Evolutionary conservation across 2,888 invertebrate genomes (phyloP).

Genomic region (Acleris holmiana): DNA sequence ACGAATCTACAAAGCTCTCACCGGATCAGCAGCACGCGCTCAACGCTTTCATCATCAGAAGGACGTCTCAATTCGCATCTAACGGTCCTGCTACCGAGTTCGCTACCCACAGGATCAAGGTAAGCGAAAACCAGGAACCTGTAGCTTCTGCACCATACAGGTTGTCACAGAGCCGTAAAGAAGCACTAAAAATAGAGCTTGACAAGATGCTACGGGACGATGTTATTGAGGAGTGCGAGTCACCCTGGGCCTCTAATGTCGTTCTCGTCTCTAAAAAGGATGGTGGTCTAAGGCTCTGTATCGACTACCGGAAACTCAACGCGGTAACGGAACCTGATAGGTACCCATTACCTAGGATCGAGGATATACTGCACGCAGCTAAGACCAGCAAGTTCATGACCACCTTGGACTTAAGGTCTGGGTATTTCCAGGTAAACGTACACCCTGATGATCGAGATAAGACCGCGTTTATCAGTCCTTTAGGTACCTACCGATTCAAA

Average conservation of each 20-base stretch:
- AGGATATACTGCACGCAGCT: conserved; percentile 31
- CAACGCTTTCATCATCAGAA: conserved; percentile 1
- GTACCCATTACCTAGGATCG: conserved; percentile 4
- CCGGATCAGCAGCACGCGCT: conserved; percentile 3
- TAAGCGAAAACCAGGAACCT: conserved; percentile 6
- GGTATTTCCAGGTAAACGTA: conserved; percentile 47
- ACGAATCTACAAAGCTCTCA: conserved; percentile 3
- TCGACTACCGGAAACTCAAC: conserved; percentile 11
- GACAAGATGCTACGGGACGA: background rate
- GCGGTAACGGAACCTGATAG: conserved; percentile 11
- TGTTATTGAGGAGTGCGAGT: conserved; percentile 17
- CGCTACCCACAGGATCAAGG: conserved; percentile 5
- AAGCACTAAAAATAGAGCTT: conserved; percentile 5
- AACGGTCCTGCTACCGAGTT: conserved; percentile 1
- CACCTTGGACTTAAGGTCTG: conserved; percentile 41
- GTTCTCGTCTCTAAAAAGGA: conserved; percentile 10
- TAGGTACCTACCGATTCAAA: conserved; percentile 42
- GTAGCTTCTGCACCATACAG: conserved; percentile 8
- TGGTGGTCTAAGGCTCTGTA: conserved; percentile 5
- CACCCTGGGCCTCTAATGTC: conserved; percentile 14
- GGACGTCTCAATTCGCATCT: conserved; percentile 2
- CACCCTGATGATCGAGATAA: no score
- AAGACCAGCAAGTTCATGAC: conserved; percentile 44
- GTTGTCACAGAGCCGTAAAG: background rate
- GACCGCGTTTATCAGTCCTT: no score